These are phyloP conservation scores for Tiphia femorata DNA, from an alignment of 2,888 invertebrate genomes.

Conservation along the genomic window DNA sequence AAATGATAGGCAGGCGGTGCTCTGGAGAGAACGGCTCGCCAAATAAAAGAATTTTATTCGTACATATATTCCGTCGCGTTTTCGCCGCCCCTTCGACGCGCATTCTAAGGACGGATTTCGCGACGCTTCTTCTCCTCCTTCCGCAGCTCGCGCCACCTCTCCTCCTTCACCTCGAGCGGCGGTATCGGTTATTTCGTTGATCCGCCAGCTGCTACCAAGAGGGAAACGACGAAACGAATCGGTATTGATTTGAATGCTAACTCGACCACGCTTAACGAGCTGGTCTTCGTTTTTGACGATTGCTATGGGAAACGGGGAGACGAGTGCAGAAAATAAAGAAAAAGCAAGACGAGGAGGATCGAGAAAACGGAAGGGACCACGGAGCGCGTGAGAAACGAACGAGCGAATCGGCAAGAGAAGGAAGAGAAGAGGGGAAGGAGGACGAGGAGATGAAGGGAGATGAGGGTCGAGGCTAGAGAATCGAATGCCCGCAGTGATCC, in stretches of 20 bases:
- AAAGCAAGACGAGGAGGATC: not conserved
- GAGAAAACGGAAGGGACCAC: conserved; percentile 6
- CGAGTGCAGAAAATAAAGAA: conserved; percentile 9
- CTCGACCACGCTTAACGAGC: conserved; percentile 19
- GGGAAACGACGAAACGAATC: conserved; percentile 26
- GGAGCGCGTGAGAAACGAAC: conserved; percentile 1
- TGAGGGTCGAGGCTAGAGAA: conserved; percentile 32
- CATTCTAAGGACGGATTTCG: no score
- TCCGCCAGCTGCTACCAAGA: conserved; percentile 1
- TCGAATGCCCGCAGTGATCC: conserved; percentile 48
- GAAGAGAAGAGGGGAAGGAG: conserved; percentile 8
- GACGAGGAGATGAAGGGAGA: conserved; percentile 21
- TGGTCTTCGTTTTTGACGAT: conserved; percentile 24
- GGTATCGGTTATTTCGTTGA: conserved; percentile 11
- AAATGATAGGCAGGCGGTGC: no score
- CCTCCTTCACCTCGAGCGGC: not conserved
- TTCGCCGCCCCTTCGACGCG: no score
- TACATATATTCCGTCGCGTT: not conserved
- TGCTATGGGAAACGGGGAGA: not conserved
- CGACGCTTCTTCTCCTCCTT: not conserved
- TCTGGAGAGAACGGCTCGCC: no score
- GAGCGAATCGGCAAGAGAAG: not conserved
- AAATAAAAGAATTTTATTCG: no score
- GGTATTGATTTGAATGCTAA: conserved; percentile 47
- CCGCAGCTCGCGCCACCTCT: not conserved